Conservation (phyloP, 1,140 invertebrate species). For the Platyura marginata region DNA sequence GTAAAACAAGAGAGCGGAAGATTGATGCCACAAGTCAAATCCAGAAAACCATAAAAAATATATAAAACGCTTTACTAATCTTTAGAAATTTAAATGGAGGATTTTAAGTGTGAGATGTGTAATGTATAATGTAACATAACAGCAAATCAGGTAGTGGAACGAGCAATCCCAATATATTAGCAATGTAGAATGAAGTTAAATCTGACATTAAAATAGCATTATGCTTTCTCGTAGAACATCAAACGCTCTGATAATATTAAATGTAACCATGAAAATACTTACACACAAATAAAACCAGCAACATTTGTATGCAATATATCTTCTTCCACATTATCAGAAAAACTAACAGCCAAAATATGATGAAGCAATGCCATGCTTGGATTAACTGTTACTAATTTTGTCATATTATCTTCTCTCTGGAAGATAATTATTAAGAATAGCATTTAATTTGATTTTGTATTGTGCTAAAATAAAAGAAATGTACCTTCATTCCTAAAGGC, state of each 20-base stretch:
- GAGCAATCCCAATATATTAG: neutral
- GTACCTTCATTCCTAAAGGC: conserved; percentile 82
- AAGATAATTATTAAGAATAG: too few relatives aligned
- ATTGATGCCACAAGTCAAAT: too few relatives aligned
- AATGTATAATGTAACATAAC: neutral
- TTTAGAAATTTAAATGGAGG: too few relatives aligned
- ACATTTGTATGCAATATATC: conserved; percentile 79
- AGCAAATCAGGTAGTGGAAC: neutral
- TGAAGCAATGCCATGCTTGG: conserved; percentile 61
- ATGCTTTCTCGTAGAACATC: too few relatives aligned
- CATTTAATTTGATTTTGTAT: neutral
- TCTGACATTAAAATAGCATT: too few relatives aligned
- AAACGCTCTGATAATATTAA: too few relatives aligned
- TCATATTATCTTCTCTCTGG: conserved; percentile 69
- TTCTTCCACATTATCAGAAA: conserved; percentile 50
- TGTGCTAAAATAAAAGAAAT: neutral
- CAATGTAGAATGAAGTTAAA: too few relatives aligned
- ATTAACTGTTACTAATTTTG: conserved; percentile 70
- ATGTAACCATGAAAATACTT: conserved; percentile 42
- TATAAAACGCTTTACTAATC: too few relatives aligned
- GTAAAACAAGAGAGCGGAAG: too few relatives aligned
- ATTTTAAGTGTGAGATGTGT: too few relatives aligned
- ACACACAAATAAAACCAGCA: conserved; percentile 87
- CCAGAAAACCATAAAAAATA: too few relatives aligned
- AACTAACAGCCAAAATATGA: conserved; percentile 75